Conservation (phyloP, 2,797 vertebrate species). For the Heliangelus exortis region DNA sequence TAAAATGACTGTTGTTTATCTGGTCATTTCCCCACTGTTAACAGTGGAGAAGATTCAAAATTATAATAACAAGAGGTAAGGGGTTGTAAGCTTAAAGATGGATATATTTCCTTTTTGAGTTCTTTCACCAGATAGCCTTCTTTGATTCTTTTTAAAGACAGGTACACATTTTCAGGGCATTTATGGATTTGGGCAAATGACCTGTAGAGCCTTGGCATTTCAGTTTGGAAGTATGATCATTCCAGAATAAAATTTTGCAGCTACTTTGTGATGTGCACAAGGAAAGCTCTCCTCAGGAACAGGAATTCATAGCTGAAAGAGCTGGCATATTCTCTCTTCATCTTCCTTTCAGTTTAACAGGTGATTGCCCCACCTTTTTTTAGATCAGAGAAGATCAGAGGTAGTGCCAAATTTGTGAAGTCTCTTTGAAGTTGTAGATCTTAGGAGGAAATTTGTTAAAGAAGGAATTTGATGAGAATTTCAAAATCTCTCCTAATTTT, state of each 20-base stretch:
- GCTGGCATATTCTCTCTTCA: neutral
- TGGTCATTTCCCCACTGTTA: neutral
- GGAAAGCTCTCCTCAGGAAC: neutral
- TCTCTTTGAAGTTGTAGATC: neutral
- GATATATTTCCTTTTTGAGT: neutral
- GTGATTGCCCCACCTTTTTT: neutral
- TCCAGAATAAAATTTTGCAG: neutral
- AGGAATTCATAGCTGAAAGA: neutral
- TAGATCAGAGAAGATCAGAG: neutral
- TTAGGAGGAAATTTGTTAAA: neutral
- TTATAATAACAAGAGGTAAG: neutral
- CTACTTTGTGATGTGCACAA: neutral
- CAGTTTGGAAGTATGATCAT: neutral
- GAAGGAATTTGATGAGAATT: neutral
- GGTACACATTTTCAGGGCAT: neutral
- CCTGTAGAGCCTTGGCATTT: neutral
- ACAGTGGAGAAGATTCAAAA: neutral
- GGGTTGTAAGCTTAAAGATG: neutral
- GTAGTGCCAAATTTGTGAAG: neutral
- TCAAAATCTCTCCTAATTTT: neutral
- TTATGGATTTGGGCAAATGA: rapidly evolving
- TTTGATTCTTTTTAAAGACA: neutral
- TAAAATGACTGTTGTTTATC: neutral
- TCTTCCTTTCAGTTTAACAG: neutral
- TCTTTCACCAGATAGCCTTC: too few species aligned